These are phyloP conservation scores for Lepidothrix coronata DNA, from an alignment of 2,113 vertebrate genomes.

Conservation along the genomic window DNA sequence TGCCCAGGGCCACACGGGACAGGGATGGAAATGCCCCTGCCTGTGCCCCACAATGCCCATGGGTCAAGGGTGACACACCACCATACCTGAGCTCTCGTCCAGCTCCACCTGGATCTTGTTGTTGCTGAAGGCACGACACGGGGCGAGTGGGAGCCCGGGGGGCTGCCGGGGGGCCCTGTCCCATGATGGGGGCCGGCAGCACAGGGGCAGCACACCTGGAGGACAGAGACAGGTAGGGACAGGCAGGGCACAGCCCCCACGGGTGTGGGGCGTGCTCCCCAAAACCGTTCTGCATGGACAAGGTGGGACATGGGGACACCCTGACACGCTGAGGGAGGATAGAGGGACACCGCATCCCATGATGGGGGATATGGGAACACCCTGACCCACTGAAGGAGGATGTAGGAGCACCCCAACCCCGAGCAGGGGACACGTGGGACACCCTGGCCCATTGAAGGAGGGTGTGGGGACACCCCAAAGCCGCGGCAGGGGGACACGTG, in stretches of 20 bases:
- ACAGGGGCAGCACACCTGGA: neutral
- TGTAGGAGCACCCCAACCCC: neutral
- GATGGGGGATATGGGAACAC: neutral
- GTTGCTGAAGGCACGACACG: conserved; percentile 23
- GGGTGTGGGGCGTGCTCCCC: neutral
- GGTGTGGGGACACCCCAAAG: neutral
- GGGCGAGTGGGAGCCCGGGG: neutral
- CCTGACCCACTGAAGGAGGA: neutral
- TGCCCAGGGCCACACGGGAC: neutral
- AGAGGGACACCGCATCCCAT: neutral
- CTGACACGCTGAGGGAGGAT: neutral
- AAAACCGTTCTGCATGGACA: neutral
- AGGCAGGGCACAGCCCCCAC: accelerated
- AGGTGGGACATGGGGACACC: neutral
- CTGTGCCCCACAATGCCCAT: accelerated
- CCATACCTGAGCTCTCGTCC: conserved; percentile 76
- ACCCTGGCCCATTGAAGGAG: no score
- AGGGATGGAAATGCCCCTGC: accelerated
- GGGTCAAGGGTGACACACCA: accelerated
- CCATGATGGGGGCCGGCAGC: accelerated
- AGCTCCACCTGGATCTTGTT: conserved; percentile 78
- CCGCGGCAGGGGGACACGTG: neutral
- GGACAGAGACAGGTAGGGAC: neutral
- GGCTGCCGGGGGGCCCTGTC: neutral
- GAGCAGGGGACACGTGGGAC: neutral